These are phyloP conservation scores for Drosophila asahinai DNA, from an alignment of 1,140 invertebrate genomes.

Conservation along the genomic window DNA sequence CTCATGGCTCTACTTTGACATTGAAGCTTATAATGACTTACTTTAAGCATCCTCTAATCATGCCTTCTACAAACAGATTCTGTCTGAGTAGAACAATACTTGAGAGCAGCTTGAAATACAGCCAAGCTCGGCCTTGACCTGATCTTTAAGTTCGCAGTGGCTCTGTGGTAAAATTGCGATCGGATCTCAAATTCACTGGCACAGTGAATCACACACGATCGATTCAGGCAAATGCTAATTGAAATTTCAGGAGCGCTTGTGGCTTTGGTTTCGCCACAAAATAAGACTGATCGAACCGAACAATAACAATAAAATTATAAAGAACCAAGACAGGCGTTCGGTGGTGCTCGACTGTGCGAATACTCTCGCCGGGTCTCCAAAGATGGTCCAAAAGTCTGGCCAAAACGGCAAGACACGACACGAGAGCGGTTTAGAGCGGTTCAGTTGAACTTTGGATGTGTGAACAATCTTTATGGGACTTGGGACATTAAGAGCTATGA, in stretches of 20 bases:
- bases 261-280: slow-evolving; percentile 24
- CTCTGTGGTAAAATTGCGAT: slow-evolving; percentile 3
- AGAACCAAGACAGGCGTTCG: slow-evolving; percentile 21
- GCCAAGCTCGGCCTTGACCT: slow-evolving; percentile 25
- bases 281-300: not conserved
- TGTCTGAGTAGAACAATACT: slow-evolving; percentile 5
- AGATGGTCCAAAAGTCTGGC: slow-evolving; percentile 13
- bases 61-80: not conserved
- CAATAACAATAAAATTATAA: slow-evolving; percentile 62
- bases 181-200: not conserved
- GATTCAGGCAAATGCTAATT: slow-evolving; percentile 50
- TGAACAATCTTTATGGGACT: slow-evolving; percentile 56
- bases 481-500: slow-evolving; percentile 36
- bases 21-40: slow-evolving; percentile 9
- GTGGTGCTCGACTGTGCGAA: slow-evolving; percentile 11
- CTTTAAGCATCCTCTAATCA: slow-evolving; percentile 3
- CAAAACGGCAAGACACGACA: slow-evolving; percentile 12
- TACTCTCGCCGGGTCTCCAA: slow-evolving; percentile 25
- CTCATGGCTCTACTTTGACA: slow-evolving; percentile 12
- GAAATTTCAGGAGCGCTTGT: slow-evolving; percentile 54
- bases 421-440: slow-evolving; percentile 21
- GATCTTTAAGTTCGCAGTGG: slow-evolving; percentile 11
- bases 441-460: slow-evolving; percentile 53
- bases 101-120: not conserved
- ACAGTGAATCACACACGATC: slow-evolving; percentile 47